Conservation (phyloP, 2,797 vertebrate genomes). For the Urosaurus nigricauda region DNA sequence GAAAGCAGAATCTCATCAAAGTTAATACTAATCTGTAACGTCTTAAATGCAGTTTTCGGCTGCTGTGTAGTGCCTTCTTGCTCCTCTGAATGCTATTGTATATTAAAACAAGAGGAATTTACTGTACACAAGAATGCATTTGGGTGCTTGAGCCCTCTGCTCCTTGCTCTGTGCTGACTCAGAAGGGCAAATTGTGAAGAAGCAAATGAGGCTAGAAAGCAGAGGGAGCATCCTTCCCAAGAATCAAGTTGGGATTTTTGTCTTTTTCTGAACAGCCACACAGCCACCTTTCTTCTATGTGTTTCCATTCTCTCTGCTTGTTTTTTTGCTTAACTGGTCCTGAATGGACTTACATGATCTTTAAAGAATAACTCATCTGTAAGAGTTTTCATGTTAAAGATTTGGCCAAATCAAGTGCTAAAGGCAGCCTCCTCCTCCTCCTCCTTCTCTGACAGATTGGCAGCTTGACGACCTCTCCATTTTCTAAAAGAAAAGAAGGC, state of each 20-base stretch:
- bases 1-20: not conserved
- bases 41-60: slow-evolving; percentile 16
- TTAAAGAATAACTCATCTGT: slow-evolving; percentile 65
- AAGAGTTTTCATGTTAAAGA: slow-evolving; percentile 60
- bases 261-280: slow-evolving; percentile 53
- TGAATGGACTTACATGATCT: slow-evolving; percentile 50
- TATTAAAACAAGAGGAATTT: slow-evolving; percentile 64
- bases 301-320: slow-evolving; percentile 43
- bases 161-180: slow-evolving; percentile 48
- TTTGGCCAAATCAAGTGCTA: slow-evolving; percentile 61
- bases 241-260: slow-evolving; percentile 39
- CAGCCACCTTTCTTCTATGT: slow-evolving; percentile 40
- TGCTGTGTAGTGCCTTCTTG: not conserved
- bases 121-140: slow-evolving; percentile 28
- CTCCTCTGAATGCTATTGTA: slow-evolving; percentile 47
- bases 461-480: slow-evolving; percentile 68
- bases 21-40: not conserved
- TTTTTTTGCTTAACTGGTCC: slow-evolving; percentile 44
- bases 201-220: slow-evolving; percentile 16
- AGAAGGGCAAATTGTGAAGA: slow-evolving; percentile 41
- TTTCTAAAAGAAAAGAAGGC: slow-evolving; percentile 70
- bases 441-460: slow-evolving; percentile 68
- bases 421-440: slow-evolving; percentile 54
- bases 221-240: not conserved
- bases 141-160: slow-evolving; percentile 4